Evolutionary conservation across 2,113 vertebrate genomes (phyloP), one percentile per base, ranked within the genome.

Genomic region (Oenanthe oenanthe): DNA sequence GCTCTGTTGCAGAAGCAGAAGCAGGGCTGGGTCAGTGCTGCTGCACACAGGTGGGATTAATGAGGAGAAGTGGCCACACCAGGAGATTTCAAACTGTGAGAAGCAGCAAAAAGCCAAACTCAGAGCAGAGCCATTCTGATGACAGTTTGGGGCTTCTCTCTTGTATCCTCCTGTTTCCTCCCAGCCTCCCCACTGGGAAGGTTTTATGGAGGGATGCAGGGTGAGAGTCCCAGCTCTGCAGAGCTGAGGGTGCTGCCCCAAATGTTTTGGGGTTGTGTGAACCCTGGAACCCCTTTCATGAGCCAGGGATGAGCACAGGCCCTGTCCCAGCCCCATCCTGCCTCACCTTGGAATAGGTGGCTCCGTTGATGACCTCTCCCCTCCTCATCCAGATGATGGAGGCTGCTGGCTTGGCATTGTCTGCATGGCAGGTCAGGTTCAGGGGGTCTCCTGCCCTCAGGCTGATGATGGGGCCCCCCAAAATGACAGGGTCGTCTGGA

Each of bases 271-370:
- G n/a, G 34, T 9, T 50, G 38, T 17, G 65, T 16, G 45, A 66
- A 62, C 56, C 7, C 7, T 29, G 50, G 40, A 2, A 10, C 3
- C 10, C 25, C 38, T 53, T 73, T 15, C 24, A 16, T 2, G 34
- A 60, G 24, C 13, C 28, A 53, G 38, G 2, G 10, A 58, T 40
- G 21, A 53, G 50, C 67, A 11, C 16, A 16, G 51, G 2, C 22
- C 5, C 11, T 19, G 38, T 17, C 18, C 22, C 54, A 38, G 31
- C 38, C 47, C 61, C 12, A 28, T 63, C 32, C 68, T 97, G 96
- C 85, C 98, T 98, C 98, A 99, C 99, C 99, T 99, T 99, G 94
- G 99, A 99, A 97, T 99, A 99, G 96, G 99, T 99, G 96, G 99
- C 99, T 88, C 99, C 99, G 0, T 99, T 99, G 83, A 99, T 98